These are phyloP conservation scores for Drosophila azteca DNA, from an alignment of 1,140 invertebrate species.

Conservation along the genomic window DNA sequence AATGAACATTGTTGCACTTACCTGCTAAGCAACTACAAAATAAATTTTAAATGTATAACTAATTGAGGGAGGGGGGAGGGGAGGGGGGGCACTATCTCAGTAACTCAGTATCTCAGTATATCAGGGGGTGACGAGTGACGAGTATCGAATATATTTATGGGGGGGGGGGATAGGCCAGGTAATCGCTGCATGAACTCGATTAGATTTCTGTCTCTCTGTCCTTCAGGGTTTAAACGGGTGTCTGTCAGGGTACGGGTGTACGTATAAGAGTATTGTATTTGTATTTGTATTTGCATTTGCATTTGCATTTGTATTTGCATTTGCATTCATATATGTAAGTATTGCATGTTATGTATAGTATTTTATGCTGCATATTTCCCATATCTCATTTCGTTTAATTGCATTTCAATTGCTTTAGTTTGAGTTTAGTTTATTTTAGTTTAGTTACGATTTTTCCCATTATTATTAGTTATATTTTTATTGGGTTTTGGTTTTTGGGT, in stretches of 20 bases:
- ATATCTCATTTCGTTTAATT: conserved; percentile 43
- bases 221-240: not conserved
- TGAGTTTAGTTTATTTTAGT: conserved; percentile 9
- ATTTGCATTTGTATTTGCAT: conserved; percentile 3
- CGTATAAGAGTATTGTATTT: no score
- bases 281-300: conserved; percentile 4
- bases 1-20: conserved; percentile 63
- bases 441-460: conserved; percentile 22
- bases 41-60: conserved; percentile 54
- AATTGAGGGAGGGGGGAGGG: conserved; percentile 29
- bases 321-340: conserved; percentile 27
- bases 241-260: no score
- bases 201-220: conserved; percentile 40
- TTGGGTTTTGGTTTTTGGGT: not conserved
- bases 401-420: conserved; percentile 41
- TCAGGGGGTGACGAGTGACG: conserved; percentile 1
- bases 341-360: conserved; percentile 1
- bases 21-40: conserved; percentile 71
- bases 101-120: no score
- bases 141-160: not conserved
- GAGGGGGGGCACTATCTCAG: not conserved
- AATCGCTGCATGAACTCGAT: conserved; percentile 37
- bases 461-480: conserved; percentile 16
- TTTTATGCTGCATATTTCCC: conserved; percentile 11
- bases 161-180: conserved; percentile 21